Conservation (phyloP, 2,797 vertebrate species). For the Knipowitschia caucasica region DNA sequence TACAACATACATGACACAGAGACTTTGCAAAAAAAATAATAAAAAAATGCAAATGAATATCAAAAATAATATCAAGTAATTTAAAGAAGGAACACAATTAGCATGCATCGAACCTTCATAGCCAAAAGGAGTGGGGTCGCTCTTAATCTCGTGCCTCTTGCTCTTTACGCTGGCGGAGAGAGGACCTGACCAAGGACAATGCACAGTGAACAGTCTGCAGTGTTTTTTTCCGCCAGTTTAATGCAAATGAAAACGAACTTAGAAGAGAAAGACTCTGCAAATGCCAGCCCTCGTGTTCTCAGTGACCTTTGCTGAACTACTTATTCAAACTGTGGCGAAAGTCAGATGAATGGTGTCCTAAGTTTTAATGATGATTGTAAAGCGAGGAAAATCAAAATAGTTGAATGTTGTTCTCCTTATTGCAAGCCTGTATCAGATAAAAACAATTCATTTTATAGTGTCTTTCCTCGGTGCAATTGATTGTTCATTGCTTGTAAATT, state of each 20-base stretch:
- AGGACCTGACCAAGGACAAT: slow-evolving; percentile 76
- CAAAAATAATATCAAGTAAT: neutral
- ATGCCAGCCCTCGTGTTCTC: slow-evolving; percentile 2
- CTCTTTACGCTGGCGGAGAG: slow-evolving; percentile 85
- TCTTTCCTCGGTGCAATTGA: no score
- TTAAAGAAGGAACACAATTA: neutral
- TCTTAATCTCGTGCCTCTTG: slow-evolving; percentile 94
- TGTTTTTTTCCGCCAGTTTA: neutral
- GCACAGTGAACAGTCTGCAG: slow-evolving; percentile 24
- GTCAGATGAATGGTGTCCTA: neutral
- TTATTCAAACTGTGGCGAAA: slow-evolving; percentile 7
- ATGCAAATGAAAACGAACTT: slow-evolving; percentile 7
- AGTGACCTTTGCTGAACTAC: slow-evolving; percentile 5
- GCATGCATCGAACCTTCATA: slow-evolving; percentile 80
- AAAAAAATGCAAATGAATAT: no score
- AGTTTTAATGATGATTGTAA: neutral
- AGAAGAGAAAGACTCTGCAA: slow-evolving; percentile 3
- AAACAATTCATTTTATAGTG: neutral
- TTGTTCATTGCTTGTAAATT: no score
- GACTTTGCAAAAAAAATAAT: no score
- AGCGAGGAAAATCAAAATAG: neutral
- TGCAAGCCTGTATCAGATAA: neutral
- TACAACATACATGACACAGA: neutral
- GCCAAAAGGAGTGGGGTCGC: slow-evolving; percentile 89
- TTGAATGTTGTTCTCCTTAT: neutral